These are phyloP conservation scores for Burhinus oedicnemus DNA, from an alignment of 2,113 vertebrate genomes.

Conservation along the genomic window DNA sequence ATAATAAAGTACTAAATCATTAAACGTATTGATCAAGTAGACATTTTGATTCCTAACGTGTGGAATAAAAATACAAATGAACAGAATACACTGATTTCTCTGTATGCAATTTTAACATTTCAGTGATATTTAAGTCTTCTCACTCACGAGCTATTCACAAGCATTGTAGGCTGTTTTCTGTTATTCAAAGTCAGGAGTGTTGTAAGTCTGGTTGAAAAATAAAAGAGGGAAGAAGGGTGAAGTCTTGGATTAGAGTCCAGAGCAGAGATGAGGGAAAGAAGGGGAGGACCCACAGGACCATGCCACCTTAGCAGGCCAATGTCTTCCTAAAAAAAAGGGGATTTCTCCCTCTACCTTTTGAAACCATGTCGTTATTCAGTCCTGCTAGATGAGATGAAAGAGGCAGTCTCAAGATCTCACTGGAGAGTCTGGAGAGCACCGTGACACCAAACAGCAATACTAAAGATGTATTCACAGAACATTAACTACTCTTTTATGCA, in stretches of 20 bases:
- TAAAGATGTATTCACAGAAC: background rate
- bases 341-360: background rate
- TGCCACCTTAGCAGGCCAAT: background rate
- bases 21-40: background rate
- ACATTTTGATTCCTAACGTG: background rate
- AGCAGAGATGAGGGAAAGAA: background rate
- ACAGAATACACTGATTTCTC: background rate
- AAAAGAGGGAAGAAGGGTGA: background rate
- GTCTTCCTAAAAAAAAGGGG: fast-evolving
- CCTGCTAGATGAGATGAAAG: background rate
- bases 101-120: background rate
- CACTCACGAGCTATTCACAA: background rate
- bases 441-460: background rate
- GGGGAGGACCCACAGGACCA: background rate
- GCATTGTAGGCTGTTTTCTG: background rate
- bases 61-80: background rate
- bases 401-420: background rate
- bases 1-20: background rate
- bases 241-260: background rate
- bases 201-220: background rate
- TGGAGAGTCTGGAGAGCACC: background rate
- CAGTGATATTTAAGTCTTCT: background rate
- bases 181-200: background rate
- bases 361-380: background rate
- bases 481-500: background rate